Conservation (phyloP, 2,797 vertebrate species). For the Denticeps clupeoides region DNA sequence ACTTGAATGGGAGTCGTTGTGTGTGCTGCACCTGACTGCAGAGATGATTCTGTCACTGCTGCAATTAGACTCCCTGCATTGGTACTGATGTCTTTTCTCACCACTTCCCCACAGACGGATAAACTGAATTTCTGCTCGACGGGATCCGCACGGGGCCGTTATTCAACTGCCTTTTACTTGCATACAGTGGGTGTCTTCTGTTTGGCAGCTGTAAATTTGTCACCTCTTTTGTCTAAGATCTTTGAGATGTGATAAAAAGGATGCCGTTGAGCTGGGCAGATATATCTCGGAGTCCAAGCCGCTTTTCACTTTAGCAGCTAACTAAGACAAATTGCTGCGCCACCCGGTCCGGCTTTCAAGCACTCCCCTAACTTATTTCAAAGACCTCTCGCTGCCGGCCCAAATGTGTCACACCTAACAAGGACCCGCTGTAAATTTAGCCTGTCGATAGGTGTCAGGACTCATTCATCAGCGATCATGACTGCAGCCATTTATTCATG, state of each 20-base stretch:
- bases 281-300: slow-evolving; percentile 57
- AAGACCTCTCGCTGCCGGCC: slow-evolving; percentile 45
- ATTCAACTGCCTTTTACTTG: neutral
- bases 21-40: too few species aligned
- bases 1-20: too few species aligned
- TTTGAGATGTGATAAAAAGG: slow-evolving; percentile 38
- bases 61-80: too few species aligned
- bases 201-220: slow-evolving; percentile 38
- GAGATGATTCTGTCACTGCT: too few species aligned
- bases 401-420: slow-evolving; percentile 62
- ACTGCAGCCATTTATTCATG: slow-evolving; percentile 14
- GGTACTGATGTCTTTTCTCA: too few species aligned
- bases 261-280: slow-evolving; percentile 51
- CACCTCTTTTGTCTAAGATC: slow-evolving; percentile 33
- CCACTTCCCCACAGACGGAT: too few species aligned
- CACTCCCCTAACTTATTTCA: slow-evolving; percentile 38
- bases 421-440: slow-evolving; percentile 55
- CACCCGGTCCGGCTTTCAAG: neutral
- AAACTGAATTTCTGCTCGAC: too few species aligned
- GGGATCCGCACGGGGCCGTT: too few species aligned
- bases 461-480: slow-evolving; percentile 54
- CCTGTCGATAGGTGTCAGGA: slow-evolving; percentile 58
- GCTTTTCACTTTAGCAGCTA: slow-evolving; percentile 46
- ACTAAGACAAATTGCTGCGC: slow-evolving; percentile 51
- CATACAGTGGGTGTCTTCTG: slow-evolving; percentile 7